Evolutionary conservation across 2,797 vertebrate genomes (phyloP).

Genomic region (Hyperoplus immaculatus): DNA sequence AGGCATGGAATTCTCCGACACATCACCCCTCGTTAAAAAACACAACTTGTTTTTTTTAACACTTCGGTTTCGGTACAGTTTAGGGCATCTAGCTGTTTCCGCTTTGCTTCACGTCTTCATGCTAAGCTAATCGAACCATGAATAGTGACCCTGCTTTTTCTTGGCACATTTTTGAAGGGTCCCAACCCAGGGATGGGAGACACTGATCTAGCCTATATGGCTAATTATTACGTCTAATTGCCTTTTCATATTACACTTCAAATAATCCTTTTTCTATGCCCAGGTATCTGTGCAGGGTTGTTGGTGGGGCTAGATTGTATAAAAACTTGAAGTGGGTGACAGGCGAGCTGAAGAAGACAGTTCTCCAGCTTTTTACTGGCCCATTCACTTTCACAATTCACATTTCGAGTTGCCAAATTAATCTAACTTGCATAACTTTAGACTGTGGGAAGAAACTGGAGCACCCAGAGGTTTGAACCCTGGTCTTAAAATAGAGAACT

Average conservation of each 20-base stretch:
- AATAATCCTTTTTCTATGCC: not conserved
- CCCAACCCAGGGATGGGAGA: not conserved
- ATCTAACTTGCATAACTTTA: not conserved
- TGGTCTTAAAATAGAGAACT: slow-evolving; percentile 26
- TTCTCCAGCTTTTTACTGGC: not conserved
- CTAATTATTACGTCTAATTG: not conserved
- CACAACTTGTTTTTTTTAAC: not conserved
- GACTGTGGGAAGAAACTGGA: slow-evolving; percentile 2
- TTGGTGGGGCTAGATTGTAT: not conserved
- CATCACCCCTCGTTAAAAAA: not conserved
- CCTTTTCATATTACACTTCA: not conserved
- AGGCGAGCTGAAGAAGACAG: not conserved
- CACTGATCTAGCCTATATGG: not conserved
- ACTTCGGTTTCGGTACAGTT: not conserved
- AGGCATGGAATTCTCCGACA: not conserved
- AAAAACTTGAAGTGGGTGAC: not conserved
- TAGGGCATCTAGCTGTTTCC: too few species aligned
- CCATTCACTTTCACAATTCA: not conserved
- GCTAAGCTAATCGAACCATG: not conserved
- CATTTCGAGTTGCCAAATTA: not conserved
- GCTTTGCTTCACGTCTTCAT: not conserved
- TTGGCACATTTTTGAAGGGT: not conserved
- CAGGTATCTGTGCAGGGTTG: not conserved
- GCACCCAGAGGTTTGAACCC: not conserved
- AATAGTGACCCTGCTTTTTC: not conserved